Evolutionary conservation across 1,140 invertebrate species (phyloP).

Genomic region (Andricus grossulariae): DNA sequence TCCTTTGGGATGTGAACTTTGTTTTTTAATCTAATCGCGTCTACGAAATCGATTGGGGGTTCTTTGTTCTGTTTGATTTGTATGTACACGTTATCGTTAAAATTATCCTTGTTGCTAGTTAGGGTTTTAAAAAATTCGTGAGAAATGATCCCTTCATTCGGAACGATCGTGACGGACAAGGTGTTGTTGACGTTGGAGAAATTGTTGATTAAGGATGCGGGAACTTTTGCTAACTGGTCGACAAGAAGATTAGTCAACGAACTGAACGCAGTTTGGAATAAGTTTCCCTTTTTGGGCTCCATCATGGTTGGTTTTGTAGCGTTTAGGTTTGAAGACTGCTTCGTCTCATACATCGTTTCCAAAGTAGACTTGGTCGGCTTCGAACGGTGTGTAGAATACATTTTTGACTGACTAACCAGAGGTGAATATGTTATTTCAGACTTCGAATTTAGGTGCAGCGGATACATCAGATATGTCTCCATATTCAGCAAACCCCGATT

Average conservation of each 20-base stretch:
- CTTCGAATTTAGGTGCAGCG: neutral
- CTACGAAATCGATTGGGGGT: slow-evolving; percentile 33
- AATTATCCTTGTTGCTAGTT: slow-evolving; percentile 44
- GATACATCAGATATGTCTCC: neutral
- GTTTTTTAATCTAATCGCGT: neutral
- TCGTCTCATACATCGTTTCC: slow-evolving; percentile 45
- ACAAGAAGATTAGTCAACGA: slow-evolving; percentile 49
- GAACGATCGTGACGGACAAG: slow-evolving; percentile 60
- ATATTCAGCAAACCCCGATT: slow-evolving; percentile 41
- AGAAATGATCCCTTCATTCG: slow-evolving; percentile 55
- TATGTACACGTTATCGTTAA: slow-evolving; percentile 27
- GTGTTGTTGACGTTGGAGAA: slow-evolving; percentile 50
- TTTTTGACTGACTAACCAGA: slow-evolving; percentile 21
- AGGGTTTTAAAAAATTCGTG: slow-evolving; percentile 55
- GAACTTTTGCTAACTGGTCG: slow-evolving; percentile 50
- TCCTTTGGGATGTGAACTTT: slow-evolving; percentile 5
- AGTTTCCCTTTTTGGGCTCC: slow-evolving; percentile 46
- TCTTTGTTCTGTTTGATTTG: slow-evolving; percentile 14
- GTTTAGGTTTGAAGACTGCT: slow-evolving; percentile 42
- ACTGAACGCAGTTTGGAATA: slow-evolving; percentile 50
- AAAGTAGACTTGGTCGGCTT: neutral
- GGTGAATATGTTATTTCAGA: neutral
- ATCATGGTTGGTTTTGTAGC: neutral
- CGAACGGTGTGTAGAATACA: slow-evolving; percentile 40
- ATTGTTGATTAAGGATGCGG: slow-evolving; percentile 45